A percentile compares a stretch with the other conserved stretches of the same genome.
Conservation (phyloP, 2,113 vertebrate species). For the Meleagris gallopavo region DNA sequence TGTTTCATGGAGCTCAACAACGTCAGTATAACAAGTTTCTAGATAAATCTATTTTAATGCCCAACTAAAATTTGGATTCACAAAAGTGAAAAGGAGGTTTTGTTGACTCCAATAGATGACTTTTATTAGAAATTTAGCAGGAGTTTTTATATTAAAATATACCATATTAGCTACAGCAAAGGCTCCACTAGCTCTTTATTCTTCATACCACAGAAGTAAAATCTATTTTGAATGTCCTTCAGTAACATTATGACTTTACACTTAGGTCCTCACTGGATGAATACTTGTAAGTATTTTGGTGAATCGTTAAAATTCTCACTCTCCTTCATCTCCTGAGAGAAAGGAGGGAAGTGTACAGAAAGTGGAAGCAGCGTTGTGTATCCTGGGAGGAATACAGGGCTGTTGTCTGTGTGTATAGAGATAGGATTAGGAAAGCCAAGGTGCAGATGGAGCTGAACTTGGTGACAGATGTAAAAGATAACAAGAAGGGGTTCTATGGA, state of each 20-base stretch:
- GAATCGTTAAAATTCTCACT: constrained; percentile 51
- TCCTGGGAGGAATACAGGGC: too few species aligned
- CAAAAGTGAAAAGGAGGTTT: not conserved
- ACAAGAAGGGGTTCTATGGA: too few species aligned
- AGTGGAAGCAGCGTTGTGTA: too few species aligned
- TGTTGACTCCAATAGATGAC: not conserved
- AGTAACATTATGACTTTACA: not conserved
- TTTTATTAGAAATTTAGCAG: not conserved
- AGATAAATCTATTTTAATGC: constrained; percentile 28
- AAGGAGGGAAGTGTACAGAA: too few species aligned
- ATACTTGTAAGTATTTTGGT: constrained; percentile 63
- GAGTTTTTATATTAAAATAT: constrained; percentile 65
- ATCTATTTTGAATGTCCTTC: constrained; percentile 58
- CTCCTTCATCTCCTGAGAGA: not conserved
- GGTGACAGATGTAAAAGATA: too few species aligned
- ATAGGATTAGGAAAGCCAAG: too few species aligned
- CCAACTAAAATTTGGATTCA: constrained; percentile 5
- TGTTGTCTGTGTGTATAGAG: too few species aligned
- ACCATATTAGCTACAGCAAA: constrained; percentile 59
- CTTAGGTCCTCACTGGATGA: constrained; percentile 54
- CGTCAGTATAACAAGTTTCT: constrained; percentile 24
- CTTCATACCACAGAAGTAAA: constrained; percentile 27
- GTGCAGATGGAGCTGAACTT: too few species aligned
- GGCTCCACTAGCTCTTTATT: constrained; percentile 62
- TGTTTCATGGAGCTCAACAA: constrained; percentile 23